Evolutionary conservation across 2,888 invertebrate species (phyloP), one percentile per base, ranked within the genome.

Genomic region (Lysandra coridon): DNA sequence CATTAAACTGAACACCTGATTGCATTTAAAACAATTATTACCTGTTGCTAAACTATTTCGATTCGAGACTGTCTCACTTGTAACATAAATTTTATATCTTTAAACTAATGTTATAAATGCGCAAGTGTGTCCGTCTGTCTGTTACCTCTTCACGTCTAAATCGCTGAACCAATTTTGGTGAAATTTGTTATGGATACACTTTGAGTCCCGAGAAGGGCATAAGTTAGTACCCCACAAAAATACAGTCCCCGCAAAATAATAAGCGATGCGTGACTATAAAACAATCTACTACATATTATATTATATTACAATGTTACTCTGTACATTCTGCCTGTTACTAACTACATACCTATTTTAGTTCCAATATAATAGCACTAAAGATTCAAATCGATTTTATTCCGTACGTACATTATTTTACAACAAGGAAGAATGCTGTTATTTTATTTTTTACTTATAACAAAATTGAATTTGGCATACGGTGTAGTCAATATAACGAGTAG

Each of bases 401-500:
- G 33, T 17, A 5, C 10, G 33, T 64, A 69, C 14, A 14, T 49
- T 69, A 17, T 69, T 37, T 37, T 14, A 5, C 33, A 37, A 69
- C 4, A 69, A 33, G 4, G 12, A 62, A 69, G 5, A 1, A 69
- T 69, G 69, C 12, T 33, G 64, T 33, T 69, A 1, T 37, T 17
- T 69, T 69, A 33, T 69, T 33, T 69, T 5, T 69, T 69, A 37
- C 14, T 37, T 69, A 37, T 69, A 33, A 3, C 69, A 69, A 33
- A 33, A 14, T 69, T 14, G 4, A 14, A 33, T 33, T 69, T 14
- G 1, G 69, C 5, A 37, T 69, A 14, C 5, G 14, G 69, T 37
- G 33, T 69, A 37, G 30, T 69, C 37, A 69, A 69, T 69, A 69
- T 69, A 69, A 69, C 69, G 33, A 69, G 14, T 33, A 69, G 14